Conservation (phyloP, 2,888 invertebrate species). For the Cataglyphis rosenhaueri region DNA sequence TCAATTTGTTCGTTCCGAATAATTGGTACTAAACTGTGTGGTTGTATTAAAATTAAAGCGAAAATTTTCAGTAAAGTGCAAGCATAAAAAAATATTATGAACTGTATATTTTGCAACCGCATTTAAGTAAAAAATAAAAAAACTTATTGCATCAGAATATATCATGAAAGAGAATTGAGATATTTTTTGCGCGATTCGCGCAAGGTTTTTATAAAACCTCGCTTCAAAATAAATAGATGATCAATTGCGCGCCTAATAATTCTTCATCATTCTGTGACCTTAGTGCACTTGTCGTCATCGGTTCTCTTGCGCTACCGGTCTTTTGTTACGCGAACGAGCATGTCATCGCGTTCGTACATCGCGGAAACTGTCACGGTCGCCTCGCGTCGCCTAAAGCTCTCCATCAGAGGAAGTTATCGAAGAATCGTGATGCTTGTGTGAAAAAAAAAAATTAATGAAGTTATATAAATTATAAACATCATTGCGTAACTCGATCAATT, state of each 20-base stretch:
- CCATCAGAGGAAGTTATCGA: conserved; percentile 15
- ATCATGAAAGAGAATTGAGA: not conserved
- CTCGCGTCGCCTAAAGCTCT: not conserved
- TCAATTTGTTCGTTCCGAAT: not conserved
- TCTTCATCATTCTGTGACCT: conserved; percentile 60
- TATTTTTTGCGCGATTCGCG: not conserved
- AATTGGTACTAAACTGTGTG: not conserved
- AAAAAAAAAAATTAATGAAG: not conserved
- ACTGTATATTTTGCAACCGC: not conserved
- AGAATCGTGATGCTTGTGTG: not conserved
- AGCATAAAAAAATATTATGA: not conserved
- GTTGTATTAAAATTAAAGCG: not conserved
- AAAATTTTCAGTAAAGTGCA: not conserved
- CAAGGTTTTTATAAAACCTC: not conserved
- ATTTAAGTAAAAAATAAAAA: not conserved
- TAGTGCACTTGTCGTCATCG: conserved; percentile 52
- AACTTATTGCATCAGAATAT: not conserved
- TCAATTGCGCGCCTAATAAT: conserved; percentile 49
- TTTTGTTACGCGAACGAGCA: conserved; percentile 55
- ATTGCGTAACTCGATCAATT: conserved; percentile 30
- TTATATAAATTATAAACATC: conserved; percentile 7
- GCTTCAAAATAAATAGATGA: conserved; percentile 29
- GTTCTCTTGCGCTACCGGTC: conserved; percentile 52
- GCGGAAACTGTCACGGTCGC: conserved; percentile 54
- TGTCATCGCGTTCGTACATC: conserved; percentile 26